Conservation (phyloP, 2,113 vertebrate genomes). For the Urocitellus parryii region DNA sequence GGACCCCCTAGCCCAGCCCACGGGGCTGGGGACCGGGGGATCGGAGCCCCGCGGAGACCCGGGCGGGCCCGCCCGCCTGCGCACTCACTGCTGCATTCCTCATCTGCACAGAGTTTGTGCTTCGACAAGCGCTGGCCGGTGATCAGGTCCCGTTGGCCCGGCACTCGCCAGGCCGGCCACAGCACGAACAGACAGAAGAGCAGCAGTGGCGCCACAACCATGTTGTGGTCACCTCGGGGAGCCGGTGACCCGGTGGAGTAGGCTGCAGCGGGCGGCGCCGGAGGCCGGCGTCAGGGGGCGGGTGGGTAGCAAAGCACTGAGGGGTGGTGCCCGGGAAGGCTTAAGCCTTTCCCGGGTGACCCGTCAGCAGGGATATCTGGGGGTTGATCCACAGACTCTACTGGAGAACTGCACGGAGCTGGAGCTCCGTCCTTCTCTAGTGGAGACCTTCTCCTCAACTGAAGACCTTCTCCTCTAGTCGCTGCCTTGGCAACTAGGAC, state of each 20-base stretch:
- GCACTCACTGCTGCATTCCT: conserved; percentile 97
- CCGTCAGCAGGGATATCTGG: conserved; percentile 87
- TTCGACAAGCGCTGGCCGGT: conserved; percentile 92
- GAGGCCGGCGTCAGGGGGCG: conserved; percentile 17
- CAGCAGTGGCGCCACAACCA: conserved; percentile 89
- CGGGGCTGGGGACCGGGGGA: not conserved
- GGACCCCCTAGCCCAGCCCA: not conserved
- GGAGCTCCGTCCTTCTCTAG: accelerated
- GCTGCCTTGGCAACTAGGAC: not conserved
- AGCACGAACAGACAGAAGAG: conserved; percentile 75
- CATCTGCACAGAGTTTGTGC: conserved; percentile 93
- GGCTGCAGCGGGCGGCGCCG: conserved; percentile 35
- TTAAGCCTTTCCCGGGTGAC: conserved; percentile 84
- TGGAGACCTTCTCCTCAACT: not conserved
- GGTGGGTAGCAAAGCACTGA: not conserved
- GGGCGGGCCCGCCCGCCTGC: not conserved
- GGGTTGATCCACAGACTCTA: not conserved
- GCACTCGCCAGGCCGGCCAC: conserved; percentile 28
- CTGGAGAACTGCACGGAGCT: not conserved
- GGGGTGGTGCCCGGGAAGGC: conserved; percentile 55
- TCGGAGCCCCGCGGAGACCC: not conserved
- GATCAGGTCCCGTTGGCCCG: not conserved
- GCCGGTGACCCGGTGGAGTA: not conserved
- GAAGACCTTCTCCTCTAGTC: accelerated
- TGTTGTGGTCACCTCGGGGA: conserved; percentile 82